Evolutionary conservation across 2,797 vertebrate genomes (phyloP), one percentile per base, ranked within the genome.

Genomic region (Epinephelus coioides): DNA sequence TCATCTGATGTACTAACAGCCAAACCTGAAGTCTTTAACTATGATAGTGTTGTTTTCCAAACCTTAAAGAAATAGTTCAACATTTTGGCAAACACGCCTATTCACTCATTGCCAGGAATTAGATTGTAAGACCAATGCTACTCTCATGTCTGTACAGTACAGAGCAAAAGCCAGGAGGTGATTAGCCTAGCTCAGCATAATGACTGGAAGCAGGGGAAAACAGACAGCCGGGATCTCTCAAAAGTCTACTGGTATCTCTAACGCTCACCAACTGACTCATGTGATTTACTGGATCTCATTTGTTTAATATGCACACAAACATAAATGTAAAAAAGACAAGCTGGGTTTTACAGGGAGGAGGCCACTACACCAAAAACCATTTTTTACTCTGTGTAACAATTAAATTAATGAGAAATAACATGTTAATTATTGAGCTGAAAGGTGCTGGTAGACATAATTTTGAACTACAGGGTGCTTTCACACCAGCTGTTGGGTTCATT

Each of bases 11-110:
- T 59, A 6, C 27, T 40, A 60, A 19, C 9, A 63, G 13, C 49
- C 44, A 23, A 47, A 70, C 27, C 40, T 49, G 13, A 23, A 30
- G 40, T 77, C 17, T 27, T 67, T 64, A 62, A 80, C 50, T 54
- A 69, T 14, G 13, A 66, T 4, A 3, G 19, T 44, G 53, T 34
- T 60, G 30, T 40, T 40, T 40, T 21, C 1, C 9, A 61, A 23
- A 62, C 18, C 67, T 38, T n/a, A 12, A 13, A 51, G 27, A 50
- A 57, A 53, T 18, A 25, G 49, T 30, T 53, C 8, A 43, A 43
- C 59, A 44, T 44, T 44, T 44, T 34, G 27, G 27, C 30, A 18
- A 11, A 30, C 30, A 27, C 25, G 25, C 25, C 25, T 27, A 34
- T 57, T 34, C 4, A 34, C 27, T 40, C 8, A 27, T 27, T 27